Evolutionary conservation across 2,888 invertebrate genomes (phyloP), one percentile per base, ranked within the genome.

Genomic region (Aricia artaxerxes): DNA sequence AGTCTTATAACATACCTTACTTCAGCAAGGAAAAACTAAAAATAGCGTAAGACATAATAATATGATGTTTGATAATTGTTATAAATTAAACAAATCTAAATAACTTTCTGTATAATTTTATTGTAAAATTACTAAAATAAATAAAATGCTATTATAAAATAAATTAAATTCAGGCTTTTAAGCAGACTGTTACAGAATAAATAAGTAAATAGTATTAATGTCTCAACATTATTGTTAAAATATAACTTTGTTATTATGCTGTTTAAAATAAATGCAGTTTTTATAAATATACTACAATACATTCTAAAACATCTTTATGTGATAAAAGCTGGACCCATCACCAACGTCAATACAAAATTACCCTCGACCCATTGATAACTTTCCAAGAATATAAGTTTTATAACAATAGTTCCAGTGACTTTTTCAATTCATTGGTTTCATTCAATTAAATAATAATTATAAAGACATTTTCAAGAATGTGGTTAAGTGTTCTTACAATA

Each of bases 1-100:
- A 44, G 40, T 24, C 24, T 40, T 40, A 40, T 40, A 0, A 40
- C 40, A 0, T 44, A 44, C 44, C 9, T 44, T 1, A 44, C 44
- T 44, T 44, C 44, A 44, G 44, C 2, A 99, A 88, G 97, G 1
- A 44, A 44, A 9, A 9, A 44, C 44, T 44, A 49, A 49, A 49
- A 49, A 49, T 49, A 49, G 49, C 9, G 49, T 49, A 49, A 49
- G 11, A 11, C 49, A 35, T 1, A 35, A 49, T 49, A 49, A 49
- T 49, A 49, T 49, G 7, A 49, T 49, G 9, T 11, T 5, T 44
- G 1, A 7, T 44, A 7, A 7, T 44, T 1, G 1, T 7, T 44
- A 1, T 1, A 9, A 64, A 64, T 64, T 64, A 64, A 24, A 31
- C 31, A 31, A 31, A 31, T 64, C 64, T 4, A 7, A 64, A 64